Percentiles rank a stretch among this genome's conserved stretches.
phyloP scores from a whole-genome alignment of 2,888 invertebrate species.

The Chorisops tibialis region DNA sequence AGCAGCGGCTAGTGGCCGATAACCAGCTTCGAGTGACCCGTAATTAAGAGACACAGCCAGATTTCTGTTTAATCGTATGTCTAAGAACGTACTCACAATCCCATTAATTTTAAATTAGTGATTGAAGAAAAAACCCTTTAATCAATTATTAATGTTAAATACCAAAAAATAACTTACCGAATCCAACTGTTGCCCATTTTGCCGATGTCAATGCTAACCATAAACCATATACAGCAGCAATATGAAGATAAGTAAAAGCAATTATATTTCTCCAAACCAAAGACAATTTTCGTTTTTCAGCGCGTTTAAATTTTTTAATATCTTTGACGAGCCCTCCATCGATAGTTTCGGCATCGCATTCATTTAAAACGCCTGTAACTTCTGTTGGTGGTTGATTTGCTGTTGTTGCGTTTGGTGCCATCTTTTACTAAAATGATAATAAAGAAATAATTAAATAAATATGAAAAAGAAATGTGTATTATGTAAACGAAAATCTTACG shows the following conservation, averaged over 20 bases:
- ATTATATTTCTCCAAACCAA: slow-evolving; percentile 82
- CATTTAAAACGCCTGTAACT: slow-evolving; percentile 61
- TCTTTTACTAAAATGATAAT: slow-evolving; percentile 44
- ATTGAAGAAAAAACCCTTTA: too few species aligned
- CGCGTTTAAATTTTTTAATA: slow-evolving; percentile 56
- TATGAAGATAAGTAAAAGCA: slow-evolving; percentile 72
- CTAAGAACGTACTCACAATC: too few species aligned
- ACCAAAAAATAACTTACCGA: slow-evolving; percentile 69
- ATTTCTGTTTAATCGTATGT: too few species aligned
- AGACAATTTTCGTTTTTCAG: slow-evolving; percentile 58
- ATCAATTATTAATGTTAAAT: too few species aligned
- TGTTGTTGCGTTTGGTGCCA: slow-evolving; percentile 58
- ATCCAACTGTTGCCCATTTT: slow-evolving; percentile 66
- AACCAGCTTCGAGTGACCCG: too few species aligned
- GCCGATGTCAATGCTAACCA: slow-evolving; percentile 72
- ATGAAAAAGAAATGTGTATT: too few species aligned
- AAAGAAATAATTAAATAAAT: too few species aligned
- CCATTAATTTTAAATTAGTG: too few species aligned
- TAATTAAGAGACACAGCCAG: too few species aligned
- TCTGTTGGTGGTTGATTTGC: slow-evolving; percentile 43
- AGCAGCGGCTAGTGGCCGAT: too few species aligned
- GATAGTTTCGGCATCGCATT: slow-evolving; percentile 63
- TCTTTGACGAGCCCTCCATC: slow-evolving; percentile 61
- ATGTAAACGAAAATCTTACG: too few species aligned
- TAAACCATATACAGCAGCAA: slow-evolving; percentile 71